A percentile compares a stretch with the other conserved stretches of the same genome.
Evolutionary conservation across 2,113 vertebrate genomes (phyloP).

Genomic region (Odocoileus hemionus): DNA sequence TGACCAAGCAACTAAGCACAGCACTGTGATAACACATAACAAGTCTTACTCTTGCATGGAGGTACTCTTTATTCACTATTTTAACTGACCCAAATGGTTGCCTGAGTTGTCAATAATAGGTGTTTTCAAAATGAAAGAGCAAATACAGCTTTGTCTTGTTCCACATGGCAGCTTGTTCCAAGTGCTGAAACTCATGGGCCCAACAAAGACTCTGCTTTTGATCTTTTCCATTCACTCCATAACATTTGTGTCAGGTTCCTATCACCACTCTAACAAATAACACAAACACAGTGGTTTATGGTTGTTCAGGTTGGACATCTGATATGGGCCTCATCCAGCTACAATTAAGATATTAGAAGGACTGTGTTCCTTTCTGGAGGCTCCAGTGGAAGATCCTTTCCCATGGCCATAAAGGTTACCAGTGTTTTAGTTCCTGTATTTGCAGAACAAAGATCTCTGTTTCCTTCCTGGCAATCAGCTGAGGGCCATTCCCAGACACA

Average conservation of each 20-base stretch:
- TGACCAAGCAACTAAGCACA: neutral
- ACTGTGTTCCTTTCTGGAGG: neutral
- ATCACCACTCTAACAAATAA: neutral
- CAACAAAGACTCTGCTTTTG: neutral
- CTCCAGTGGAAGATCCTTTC: neutral
- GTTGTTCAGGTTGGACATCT: neutral
- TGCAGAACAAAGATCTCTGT: neutral
- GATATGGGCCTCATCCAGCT: neutral
- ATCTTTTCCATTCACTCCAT: neutral
- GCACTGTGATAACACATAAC: neutral
- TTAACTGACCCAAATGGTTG: constrained; percentile 12
- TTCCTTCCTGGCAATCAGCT: neutral
- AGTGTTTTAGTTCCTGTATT: neutral
- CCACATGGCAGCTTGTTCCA: neutral
- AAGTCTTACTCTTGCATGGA: neutral
- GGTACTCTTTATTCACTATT: constrained; percentile 12
- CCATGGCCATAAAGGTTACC: neutral
- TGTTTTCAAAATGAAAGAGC: neutral
- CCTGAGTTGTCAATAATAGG: neutral
- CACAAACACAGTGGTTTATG: neutral
- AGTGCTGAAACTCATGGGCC: neutral
- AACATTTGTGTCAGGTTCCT: neutral
- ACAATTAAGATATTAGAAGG: neutral
- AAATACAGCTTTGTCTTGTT: neutral
- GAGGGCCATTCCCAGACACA: neutral